Evolutionary conservation across 2,888 invertebrate species (phyloP).

Genomic region (Zootermopsis nevadensis): DNA sequence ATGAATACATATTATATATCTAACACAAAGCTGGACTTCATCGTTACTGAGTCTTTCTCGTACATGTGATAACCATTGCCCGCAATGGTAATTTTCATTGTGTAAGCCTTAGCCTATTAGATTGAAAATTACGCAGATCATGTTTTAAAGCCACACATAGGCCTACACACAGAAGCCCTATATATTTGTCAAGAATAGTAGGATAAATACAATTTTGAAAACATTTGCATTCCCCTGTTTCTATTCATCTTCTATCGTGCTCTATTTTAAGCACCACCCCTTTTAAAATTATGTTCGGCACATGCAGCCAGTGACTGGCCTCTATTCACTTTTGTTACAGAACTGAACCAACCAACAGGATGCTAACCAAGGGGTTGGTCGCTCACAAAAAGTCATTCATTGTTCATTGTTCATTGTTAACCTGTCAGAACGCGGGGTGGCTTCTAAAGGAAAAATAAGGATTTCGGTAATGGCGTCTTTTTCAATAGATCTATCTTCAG

Average conservation of each 20-base stretch:
- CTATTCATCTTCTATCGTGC: not conserved
- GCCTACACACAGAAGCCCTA: no score
- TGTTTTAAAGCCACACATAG: no score
- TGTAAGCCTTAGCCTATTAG: no score
- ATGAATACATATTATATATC: no score
- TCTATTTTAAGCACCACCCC: slow-evolving; percentile 5
- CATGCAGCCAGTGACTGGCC: not conserved
- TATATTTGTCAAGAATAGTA: no score
- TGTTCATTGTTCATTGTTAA: not conserved
- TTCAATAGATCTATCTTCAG: not conserved
- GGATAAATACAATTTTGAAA: not conserved
- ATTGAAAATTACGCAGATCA: no score
- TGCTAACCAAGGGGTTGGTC: slow-evolving; percentile 9
- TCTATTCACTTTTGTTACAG: slow-evolving; percentile 6
- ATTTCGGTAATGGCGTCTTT: slow-evolving; percentile 11
- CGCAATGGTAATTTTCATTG: no score
- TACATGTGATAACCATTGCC: no score
- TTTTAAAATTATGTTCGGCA: not conserved
- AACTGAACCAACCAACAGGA: not conserved
- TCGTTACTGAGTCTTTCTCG: no score
- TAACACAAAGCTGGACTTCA: no score
- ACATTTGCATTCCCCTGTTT: not conserved
- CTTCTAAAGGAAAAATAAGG: not conserved
- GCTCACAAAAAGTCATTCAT: not conserved
- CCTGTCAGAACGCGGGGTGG: not conserved